Base-by-base conservation (phyloP, 2,797 vertebrate species). In the Siniperca scherzeri region DNA sequence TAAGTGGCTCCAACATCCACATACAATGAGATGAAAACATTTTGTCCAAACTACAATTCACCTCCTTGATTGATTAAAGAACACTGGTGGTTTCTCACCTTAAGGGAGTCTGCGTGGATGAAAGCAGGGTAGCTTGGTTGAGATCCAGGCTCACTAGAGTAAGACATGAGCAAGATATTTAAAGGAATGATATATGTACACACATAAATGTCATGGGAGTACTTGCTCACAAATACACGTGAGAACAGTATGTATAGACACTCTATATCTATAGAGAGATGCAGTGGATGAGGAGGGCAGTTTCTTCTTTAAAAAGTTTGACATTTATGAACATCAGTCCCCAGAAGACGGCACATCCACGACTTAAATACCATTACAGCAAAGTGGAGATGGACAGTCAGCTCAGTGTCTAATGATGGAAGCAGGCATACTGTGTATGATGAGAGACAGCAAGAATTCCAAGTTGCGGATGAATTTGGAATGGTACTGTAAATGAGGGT, bases 401-500 rank as follows among this genome's bases (percentile, higher is more conserved):
- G 67, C 79, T 86, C 5, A 19, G 74, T 70, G 82, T 86, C 64
- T 90, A 91, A 90, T 81, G 87, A 86, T 75, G 74, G 82, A 74
- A 75, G 69, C 9, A 1, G 25, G 25, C 36, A 44, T 40, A 30
- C 70, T 76, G 70, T 67, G 52, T 56, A 27, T 48, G 81, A 80
- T 79, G 67, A 90, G 83, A 90, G 70, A 67, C 66, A 0, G 75
- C 73, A 66, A 52, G 81, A 82, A 82, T 79, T 78, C 59, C 30
- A 71, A 78, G 56, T 67, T 72, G 64, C n/a, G 17, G 73, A 60
- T 11, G 60, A 65, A 74, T 75, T 70, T 52, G 40, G 66, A 62
- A 22, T 21, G 40, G 69, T 52, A 52, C 21, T 10, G 50, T 52
- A 80, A 83, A 87, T 53, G 78, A 83, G 75, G 74, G 70, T 30